These are phyloP conservation scores for Campopleginae sp. DNA, from an alignment of 2,888 invertebrate species.

Conservation along the genomic window DNA sequence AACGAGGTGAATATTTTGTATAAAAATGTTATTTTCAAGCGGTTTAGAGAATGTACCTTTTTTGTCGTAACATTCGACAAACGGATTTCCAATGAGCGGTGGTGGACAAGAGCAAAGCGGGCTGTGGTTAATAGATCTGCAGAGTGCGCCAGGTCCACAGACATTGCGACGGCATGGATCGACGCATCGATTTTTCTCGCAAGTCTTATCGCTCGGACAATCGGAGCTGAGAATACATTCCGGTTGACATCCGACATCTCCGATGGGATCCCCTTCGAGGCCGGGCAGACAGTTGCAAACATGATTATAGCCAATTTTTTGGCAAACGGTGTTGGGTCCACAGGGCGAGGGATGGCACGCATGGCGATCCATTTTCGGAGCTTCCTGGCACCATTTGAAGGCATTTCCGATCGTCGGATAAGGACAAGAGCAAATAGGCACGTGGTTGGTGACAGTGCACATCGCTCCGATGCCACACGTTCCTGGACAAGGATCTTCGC, in stretches of 20 bases:
- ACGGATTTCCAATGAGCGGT: slow-evolving; percentile 85
- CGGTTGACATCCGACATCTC: slow-evolving; percentile 84
- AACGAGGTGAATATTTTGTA: no score
- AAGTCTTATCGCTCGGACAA: slow-evolving; percentile 92
- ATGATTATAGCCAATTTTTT: slow-evolving; percentile 82
- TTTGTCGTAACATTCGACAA: slow-evolving; percentile 83
- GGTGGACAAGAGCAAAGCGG: slow-evolving; percentile 91
- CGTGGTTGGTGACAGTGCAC: slow-evolving; percentile 89
- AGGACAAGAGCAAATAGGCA: slow-evolving; percentile 91
- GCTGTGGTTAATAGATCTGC: slow-evolving; percentile 90
- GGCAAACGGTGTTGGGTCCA: slow-evolving; percentile 85
- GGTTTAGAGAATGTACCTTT: slow-evolving; percentile 77
- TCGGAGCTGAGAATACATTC: slow-evolving; percentile 87
- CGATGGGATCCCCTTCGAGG: slow-evolving; percentile 82
- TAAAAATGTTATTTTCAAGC: no score
- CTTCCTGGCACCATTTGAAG: slow-evolving; percentile 87
- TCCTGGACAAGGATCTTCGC: slow-evolving; percentile 90
- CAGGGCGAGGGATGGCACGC: slow-evolving; percentile 85
- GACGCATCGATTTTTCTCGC: slow-evolving; percentile 91
- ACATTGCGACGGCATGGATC: slow-evolving; percentile 92
- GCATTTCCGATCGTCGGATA: slow-evolving; percentile 91
- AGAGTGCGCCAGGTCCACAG: slow-evolving; percentile 91
- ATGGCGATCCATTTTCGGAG: slow-evolving; percentile 74
- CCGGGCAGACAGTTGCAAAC: slow-evolving; percentile 84
- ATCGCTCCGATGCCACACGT: slow-evolving; percentile 91